Evolutionary conservation across 2,113 vertebrate genomes (phyloP).

Genomic region (Phalacrocorax carbo): DNA sequence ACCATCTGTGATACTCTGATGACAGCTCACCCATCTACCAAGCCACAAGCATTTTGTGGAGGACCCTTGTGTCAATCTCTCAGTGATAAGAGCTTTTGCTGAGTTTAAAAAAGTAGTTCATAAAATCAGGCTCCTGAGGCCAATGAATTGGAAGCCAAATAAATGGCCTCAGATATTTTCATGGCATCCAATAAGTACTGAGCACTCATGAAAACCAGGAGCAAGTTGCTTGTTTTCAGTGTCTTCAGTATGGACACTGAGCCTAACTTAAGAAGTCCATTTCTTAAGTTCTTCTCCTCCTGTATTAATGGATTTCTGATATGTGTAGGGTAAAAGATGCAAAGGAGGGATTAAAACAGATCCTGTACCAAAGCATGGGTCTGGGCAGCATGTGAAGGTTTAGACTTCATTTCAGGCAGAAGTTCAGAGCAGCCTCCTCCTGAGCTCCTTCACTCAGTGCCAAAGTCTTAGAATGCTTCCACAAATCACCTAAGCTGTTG

Average conservation of each 20-base stretch:
- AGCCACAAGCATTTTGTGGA: neutral
- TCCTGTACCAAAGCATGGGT: fast-evolving
- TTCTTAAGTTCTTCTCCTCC: neutral
- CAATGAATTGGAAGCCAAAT: neutral
- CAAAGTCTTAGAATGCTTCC: neutral
- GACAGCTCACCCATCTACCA: neutral
- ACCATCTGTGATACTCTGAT: neutral
- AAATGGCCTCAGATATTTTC: neutral
- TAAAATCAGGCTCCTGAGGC: neutral
- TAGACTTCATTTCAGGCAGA: neutral
- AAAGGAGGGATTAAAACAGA: neutral
- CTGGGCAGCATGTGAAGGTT: neutral
- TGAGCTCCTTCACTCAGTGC: fast-evolving
- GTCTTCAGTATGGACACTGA: neutral
- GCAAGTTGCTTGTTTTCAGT: neutral
- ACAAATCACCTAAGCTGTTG: neutral
- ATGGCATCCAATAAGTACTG: neutral
- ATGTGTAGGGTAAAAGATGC: neutral
- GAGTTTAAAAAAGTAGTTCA: neutral
- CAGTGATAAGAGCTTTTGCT: neutral
- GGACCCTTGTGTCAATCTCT: neutral
- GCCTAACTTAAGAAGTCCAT: neutral
- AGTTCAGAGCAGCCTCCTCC: neutral
- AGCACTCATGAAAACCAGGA: neutral
- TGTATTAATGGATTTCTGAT: neutral